Evolutionary conservation across 2,888 invertebrate species (phyloP).

Genomic region (Synergus japonicus): DNA sequence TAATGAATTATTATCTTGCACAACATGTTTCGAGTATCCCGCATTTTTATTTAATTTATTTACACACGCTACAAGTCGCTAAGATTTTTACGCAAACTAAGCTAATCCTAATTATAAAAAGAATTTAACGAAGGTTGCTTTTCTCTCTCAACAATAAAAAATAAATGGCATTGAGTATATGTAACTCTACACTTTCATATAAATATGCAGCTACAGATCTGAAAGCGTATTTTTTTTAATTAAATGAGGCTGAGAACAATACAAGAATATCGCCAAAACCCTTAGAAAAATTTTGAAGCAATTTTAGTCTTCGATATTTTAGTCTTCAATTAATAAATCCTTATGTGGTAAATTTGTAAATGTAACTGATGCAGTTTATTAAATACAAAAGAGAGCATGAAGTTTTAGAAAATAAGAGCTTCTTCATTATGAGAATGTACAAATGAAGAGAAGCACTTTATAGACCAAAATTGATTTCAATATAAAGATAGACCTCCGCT

Average conservation of each 20-base stretch:
- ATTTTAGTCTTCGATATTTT: slow-evolving; percentile 8
- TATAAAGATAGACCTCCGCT: slow-evolving; percentile 12
- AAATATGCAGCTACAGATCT: slow-evolving; percentile 10
- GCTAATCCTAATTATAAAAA: slow-evolving; percentile 53
- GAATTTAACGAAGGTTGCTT: slow-evolving; percentile 46
- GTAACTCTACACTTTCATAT: slow-evolving; percentile 45
- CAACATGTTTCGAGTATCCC: slow-evolving; percentile 38
- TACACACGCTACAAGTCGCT: slow-evolving; percentile 29
- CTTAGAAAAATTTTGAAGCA: slow-evolving; percentile 17
- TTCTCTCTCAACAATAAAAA: slow-evolving; percentile 23
- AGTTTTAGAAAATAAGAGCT: background rate
- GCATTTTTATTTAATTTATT: slow-evolving; percentile 27
- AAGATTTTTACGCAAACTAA: slow-evolving; percentile 47
- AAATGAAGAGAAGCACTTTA: background rate
- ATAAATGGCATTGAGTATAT: slow-evolving; percentile 42
- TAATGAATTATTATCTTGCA: slow-evolving; percentile 49
- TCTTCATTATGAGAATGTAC: slow-evolving; percentile 26
- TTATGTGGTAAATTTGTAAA: slow-evolving; percentile 6
- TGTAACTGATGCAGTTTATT: background rate
- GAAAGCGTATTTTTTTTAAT: slow-evolving; percentile 13
- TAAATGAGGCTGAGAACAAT: background rate
- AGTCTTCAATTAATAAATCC: background rate
- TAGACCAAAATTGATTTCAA: slow-evolving; percentile 4
- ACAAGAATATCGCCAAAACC: background rate
- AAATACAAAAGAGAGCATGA: slow-evolving; percentile 10